Percentiles rank a stretch among this genome's conserved stretches.
phyloP scores from a whole-genome alignment of 2,888 invertebrate genomes.

The Drosophila diplacantha region DNA sequence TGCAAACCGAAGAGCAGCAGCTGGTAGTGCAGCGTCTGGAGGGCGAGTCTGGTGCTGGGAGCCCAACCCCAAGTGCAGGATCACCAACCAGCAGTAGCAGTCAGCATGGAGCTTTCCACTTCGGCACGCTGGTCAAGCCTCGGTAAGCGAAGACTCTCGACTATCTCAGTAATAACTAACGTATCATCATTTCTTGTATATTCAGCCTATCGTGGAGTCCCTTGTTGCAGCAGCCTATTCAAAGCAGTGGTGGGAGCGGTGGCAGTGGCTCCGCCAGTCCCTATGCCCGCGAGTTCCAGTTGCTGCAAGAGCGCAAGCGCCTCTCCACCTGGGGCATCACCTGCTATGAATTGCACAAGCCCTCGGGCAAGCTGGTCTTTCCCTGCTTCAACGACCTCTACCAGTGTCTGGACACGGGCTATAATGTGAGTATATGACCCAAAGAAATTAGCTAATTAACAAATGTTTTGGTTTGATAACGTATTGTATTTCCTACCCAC shows the following conservation, averaged over 20 bases:
- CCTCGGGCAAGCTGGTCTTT: constrained; percentile 91
- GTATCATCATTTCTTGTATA: not conserved
- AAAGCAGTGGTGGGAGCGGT: constrained; percentile 77
- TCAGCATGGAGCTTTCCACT: constrained; percentile 37
- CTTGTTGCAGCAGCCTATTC: constrained; percentile 87
- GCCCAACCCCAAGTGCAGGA: constrained; percentile 49
- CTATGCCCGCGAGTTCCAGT: constrained; percentile 91
- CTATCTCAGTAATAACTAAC: not conserved
- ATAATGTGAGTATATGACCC: constrained; percentile 79
- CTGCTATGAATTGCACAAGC: constrained; percentile 91
- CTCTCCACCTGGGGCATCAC: constrained; percentile 96
- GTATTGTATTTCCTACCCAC: not conserved
- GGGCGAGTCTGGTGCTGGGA: constrained; percentile 30
- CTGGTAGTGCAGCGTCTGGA: constrained; percentile 49
- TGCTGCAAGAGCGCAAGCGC: constrained; percentile 93
- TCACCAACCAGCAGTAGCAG: constrained; percentile 44
- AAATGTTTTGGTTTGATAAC: not conserved
- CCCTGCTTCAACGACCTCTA: constrained; percentile 93
- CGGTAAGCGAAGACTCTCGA: constrained; percentile 34
- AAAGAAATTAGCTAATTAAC: not conserved
- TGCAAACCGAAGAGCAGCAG: constrained; percentile 60
- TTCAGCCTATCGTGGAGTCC: constrained; percentile 87
- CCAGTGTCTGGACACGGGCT: constrained; percentile 87
- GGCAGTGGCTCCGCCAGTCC: constrained; percentile 75
- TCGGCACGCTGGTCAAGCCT: constrained; percentile 43